Percentiles rank a stretch among this genome's conserved stretches.
phyloP scores from a whole-genome alignment of 2,888 invertebrate species.

The Diabrotica balteata region DNA sequence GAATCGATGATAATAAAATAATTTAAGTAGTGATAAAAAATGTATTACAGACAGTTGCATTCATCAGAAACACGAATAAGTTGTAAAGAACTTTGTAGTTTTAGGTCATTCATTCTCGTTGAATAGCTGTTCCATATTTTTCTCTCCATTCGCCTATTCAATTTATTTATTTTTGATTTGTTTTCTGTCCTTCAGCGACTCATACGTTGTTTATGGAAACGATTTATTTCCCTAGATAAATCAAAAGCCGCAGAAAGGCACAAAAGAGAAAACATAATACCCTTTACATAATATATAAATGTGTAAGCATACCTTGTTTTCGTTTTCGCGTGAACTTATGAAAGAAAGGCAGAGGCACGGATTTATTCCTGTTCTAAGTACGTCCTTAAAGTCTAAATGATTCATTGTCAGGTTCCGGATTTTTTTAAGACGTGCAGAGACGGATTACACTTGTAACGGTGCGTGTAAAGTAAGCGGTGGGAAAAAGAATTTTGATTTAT shows the following conservation, averaged over 20 bases:
- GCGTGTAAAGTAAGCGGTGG: no score
- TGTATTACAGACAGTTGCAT: no score
- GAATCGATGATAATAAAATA: no score
- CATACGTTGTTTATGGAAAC: background rate
- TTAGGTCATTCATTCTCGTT: no score
- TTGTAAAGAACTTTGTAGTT: no score
- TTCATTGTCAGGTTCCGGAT: slow-evolving; percentile 4
- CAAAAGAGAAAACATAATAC: slow-evolving; percentile 11
- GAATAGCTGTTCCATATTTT: no score
- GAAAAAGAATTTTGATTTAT: no score
- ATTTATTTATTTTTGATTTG: slow-evolving; percentile 2
- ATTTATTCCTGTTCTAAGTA: slow-evolving; percentile 1
- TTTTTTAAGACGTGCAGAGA: background rate
- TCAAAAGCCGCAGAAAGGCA: slow-evolving; percentile 12
- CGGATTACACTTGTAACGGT: no score
- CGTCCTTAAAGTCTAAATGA: slow-evolving; percentile 3
- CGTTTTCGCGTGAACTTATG: background rate
- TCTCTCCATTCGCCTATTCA: no score
- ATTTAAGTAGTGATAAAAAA: no score
- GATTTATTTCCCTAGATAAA: slow-evolving; percentile 11
- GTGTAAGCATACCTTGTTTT: slow-evolving; percentile 6
- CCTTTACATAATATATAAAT: slow-evolving; percentile 11
- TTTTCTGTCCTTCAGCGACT: background rate
- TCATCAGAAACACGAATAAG: no score
- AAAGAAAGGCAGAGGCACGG: background rate